Evolutionary conservation across 2,113 vertebrate genomes (phyloP), one percentile per base, ranked within the genome.

Genomic region (Lepidothrix coronata): DNA sequence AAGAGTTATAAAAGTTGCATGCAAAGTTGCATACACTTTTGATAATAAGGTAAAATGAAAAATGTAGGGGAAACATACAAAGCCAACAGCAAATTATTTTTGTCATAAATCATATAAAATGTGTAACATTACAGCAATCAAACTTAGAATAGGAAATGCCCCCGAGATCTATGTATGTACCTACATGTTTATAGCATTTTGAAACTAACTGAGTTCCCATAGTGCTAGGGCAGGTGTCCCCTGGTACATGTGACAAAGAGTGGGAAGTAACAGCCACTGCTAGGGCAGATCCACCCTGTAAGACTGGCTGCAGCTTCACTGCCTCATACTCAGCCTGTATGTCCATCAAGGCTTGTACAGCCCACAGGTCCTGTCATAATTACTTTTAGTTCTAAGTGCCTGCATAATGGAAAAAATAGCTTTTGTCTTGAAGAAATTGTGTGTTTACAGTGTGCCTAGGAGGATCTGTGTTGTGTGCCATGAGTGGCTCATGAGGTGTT

Each of bases 91-190:
- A 85, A 74, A 24, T 19, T 14, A 2, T 48, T 52, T 73, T 43
- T 79, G 58, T 25, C 5, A 11, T n/a, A 6, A 35, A 49, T 67
- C 6, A 20, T 44, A 10, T 62, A 12, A 37, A 58, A 41, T 1
- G 1, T 16, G 2, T 44, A 67, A 67, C 2, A 6, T 12, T 46
- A 12, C 18, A n/a, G 49, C 9, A 22, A 15, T 74, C 7, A 67
- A 31, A 89, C 14, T 43, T 22, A 24, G 37, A 81, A 31, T 62
- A 66, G n/a, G 37, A 71, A 85, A 49, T 39, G 4, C 3, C 35
- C 5, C 43, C 14, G 11, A 28, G n/a, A 25, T 25, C 20, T 61
- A 14, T 2, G 0, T 70, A 4, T 0, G 1, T 52, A 61, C 41
- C 18, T 77, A 11, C 16, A 17, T 8, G 7, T 61, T 91, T 48